Evolutionary conservation across 2,888 invertebrate genomes (phyloP).

Genomic region (Eurytoma californica): DNA sequence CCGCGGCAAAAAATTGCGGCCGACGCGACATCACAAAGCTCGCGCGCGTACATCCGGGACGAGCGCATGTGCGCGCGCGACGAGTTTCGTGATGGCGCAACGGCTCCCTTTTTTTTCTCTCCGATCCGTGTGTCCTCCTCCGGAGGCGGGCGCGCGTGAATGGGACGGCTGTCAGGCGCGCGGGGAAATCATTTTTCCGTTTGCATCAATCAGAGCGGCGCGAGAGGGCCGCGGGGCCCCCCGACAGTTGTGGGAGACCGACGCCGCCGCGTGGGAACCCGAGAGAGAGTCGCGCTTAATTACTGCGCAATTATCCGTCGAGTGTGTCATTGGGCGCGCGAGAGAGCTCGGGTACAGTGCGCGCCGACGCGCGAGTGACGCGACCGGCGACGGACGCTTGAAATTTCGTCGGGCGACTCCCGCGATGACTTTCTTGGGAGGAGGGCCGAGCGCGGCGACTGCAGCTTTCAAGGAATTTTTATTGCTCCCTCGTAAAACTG

Average conservation of each 20-base stretch:
- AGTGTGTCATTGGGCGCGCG: neutral
- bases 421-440: neutral
- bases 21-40: too few species aligned
- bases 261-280: conserved; percentile 36
- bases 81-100: neutral
- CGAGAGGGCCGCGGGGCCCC: neutral
- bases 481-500: neutral
- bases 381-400: neutral
- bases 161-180: conserved; percentile 36
- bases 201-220: conserved; percentile 46
- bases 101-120: neutral
- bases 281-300: conserved; percentile 30
- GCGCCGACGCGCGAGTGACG: neutral
- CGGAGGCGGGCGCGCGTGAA: conserved; percentile 16
- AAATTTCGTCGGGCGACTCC: neutral
- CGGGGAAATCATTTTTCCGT: conserved; percentile 49
- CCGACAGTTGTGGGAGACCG: conserved; percentile 39
- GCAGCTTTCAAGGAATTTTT: conserved; percentile 4
- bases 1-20: conserved; percentile 64
- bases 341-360: neutral
- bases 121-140: conserved; percentile 15
- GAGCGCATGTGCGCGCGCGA: conserved; percentile 15
- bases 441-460: neutral
- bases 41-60: neutral
- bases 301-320: conserved; percentile 37